Evolutionary conservation across 30 jellyfish, hydroid and myxozoan species (phyloP), one percentile per base, ranked within the genome.

Genomic region (Hydractinia echinata): DNA sequence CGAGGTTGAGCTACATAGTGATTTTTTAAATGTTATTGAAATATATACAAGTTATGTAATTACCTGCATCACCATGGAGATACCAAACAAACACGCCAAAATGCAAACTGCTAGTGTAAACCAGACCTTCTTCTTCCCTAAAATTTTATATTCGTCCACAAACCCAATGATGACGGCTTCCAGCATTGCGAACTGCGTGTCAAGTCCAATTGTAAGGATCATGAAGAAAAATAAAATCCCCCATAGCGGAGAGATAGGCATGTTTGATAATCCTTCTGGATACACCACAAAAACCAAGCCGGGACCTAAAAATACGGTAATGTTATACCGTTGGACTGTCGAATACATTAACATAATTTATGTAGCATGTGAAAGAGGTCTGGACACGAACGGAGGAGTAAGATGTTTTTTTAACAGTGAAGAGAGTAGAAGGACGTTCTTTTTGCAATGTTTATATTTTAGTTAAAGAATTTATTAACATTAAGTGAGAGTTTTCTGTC

Each of bases 201-300:
- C 98, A 77, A 92, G 64, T 21, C 98, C 98, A 7, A 92, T 79
- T 20, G 96, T 86, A n/a, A 92, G 88, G 14, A 92, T 83, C 96
- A 86, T 92, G 86, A 92, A 92, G 91, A 92, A 92, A 79, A 92
- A 92, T 66, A 92, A 81, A 55, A 92, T 55, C 7, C 96, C 96
- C 98, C 98, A 92, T 56, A 92, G 76, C 50, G 96, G 96, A 13
- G 98, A 85, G 3, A 92, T 87, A 11, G 98, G 98, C 98, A 92
- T 92, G 77, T 92, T 88, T 39, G 98, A 94, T 66, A 92, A 67
- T 81, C 98, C 98, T 81, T 92, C 98, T 61, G 98, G 98, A 83
- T 92, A 92, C 14, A 92, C 98, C 7, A 92, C 96, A 55, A 92
- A 92, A 30, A 87, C 95, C 54, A 92, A 87, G 39, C 98, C 98